Percentiles rank a stretch among this genome's conserved stretches.
phyloP scores from a whole-genome alignment of 2,113 vertebrate species.

The Semicossyphus pulcher region DNA sequence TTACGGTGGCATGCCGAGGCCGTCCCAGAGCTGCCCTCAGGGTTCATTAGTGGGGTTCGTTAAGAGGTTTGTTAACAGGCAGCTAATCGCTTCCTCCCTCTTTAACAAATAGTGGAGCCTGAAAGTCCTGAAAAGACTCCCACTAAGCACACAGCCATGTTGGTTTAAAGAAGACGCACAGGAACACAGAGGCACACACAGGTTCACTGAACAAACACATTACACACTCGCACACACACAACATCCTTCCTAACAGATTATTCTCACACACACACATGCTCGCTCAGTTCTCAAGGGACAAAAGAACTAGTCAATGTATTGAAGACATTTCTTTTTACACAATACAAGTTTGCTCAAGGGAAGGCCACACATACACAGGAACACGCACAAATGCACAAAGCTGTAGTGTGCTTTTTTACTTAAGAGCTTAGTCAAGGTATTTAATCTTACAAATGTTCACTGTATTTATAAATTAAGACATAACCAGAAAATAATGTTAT shows the following conservation, averaged over 20 bases:
- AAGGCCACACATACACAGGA: not conserved
- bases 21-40: constrained; percentile 75
- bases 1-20: constrained; percentile 63
- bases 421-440: too few species aligned
- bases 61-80: constrained; percentile 76
- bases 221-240: constrained; percentile 18
- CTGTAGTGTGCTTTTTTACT: not conserved
- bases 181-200: not conserved
- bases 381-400: constrained; percentile 6
- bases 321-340: constrained; percentile 34
- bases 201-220: constrained; percentile 28
- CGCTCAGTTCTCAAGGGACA: constrained; percentile 7
- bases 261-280: not conserved
- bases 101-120: constrained; percentile 68
- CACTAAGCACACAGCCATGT: constrained; percentile 39
- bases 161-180: constrained; percentile 47
- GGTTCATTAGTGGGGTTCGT: constrained; percentile 77
- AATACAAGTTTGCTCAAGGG: constrained; percentile 7
- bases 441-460: not conserved
- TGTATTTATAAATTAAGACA: too few species aligned
- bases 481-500: too few species aligned
- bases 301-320: constrained; percentile 25
- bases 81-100: constrained; percentile 75
- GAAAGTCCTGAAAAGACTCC: constrained; percentile 62
- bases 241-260: not conserved